These are phyloP conservation scores for Cichladusa arquata DNA, from an alignment of 2,113 vertebrate genomes.

Conservation along the genomic window DNA sequence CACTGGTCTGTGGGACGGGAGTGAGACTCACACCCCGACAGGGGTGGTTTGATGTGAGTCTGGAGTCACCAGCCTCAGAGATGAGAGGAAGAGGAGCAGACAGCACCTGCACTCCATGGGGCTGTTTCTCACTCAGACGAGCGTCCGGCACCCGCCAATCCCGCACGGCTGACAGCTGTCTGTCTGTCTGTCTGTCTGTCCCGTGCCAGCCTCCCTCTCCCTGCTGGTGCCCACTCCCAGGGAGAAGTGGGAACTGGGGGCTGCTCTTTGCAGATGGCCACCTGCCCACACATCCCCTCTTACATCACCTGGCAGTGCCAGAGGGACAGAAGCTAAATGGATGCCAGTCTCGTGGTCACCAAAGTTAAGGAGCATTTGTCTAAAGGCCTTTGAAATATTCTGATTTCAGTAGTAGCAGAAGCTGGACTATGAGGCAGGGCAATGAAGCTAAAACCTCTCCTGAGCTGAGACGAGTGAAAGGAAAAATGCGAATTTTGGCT, in stretches of 20 bases:
- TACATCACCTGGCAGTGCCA: no score
- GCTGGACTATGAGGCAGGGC: neutral
- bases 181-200: no score
- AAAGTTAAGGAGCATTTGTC: neutral
- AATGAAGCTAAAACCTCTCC: neutral
- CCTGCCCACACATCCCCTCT: neutral
- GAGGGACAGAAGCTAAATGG: neutral
- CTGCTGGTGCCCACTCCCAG: neutral
- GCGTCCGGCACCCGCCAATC: neutral
- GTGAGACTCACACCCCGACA: neutral
- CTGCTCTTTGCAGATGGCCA: neutral
- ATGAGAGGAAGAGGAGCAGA: slow-evolving; percentile 36
- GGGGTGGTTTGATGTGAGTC: neutral
- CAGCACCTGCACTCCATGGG: slow-evolving; percentile 11
- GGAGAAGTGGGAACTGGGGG: neutral
- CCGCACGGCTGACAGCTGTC: accelerated
- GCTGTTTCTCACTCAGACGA: neutral
- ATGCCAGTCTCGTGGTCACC: neutral
- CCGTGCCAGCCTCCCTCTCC: neutral
- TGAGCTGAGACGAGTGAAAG: neutral
- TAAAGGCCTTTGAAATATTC: neutral
- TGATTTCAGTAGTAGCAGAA: neutral
- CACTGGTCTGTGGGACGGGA: accelerated
- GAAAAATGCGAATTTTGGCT: neutral
- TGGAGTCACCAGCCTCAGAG: neutral